Evolutionary conservation across 1,140 invertebrate species (phyloP), one percentile per base, ranked within the genome.

Genomic region (Achroia grisella): DNA sequence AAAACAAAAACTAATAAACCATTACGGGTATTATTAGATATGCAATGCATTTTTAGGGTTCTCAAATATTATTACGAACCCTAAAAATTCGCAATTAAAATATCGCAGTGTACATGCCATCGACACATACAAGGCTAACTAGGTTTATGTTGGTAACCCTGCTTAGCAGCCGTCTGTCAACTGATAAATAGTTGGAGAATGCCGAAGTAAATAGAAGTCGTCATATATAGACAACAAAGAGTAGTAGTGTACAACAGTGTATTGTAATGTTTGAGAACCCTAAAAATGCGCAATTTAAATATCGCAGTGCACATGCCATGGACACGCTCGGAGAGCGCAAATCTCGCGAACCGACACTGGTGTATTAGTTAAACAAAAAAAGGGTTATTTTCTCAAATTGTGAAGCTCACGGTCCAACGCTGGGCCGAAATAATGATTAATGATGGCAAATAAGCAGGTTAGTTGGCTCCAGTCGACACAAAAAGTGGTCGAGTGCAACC

Each of bases 391-490:
- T 79, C 74, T 75, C 64, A 82, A 80, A 80, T 80, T 75, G 72
- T 71, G 54, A 62, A 55, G 59, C 56, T 48, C 56, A 59, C 60
- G 49, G 62, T 62, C 64, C 65, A 66, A 45, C 43, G 66, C 49
- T 69, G 70, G 69, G 62, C 71, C 78, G 64, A 80, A 82, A 81
- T 85, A 81, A 85, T 85, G 80, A 85, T 85, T 82, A 73, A 85
- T 85, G 80, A 71, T 79, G 56, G 65, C 64, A 82, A 85, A 85
- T 85, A 82, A 82, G 74, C 80, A 78, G 80, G 73, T 82, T 71
- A 65, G 71, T 36, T 23, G 2, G 17, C 17, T 23, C 48, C 52
- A 55, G 63, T 43, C 48, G 44, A 44, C 52, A 69, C 58, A 79
- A 77, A 83, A 79, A 75, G 64, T 62, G 52, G 41, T 42, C 56